Conservation (phyloP, 2,888 invertebrate species). For the Catocala fraxini region DNA sequence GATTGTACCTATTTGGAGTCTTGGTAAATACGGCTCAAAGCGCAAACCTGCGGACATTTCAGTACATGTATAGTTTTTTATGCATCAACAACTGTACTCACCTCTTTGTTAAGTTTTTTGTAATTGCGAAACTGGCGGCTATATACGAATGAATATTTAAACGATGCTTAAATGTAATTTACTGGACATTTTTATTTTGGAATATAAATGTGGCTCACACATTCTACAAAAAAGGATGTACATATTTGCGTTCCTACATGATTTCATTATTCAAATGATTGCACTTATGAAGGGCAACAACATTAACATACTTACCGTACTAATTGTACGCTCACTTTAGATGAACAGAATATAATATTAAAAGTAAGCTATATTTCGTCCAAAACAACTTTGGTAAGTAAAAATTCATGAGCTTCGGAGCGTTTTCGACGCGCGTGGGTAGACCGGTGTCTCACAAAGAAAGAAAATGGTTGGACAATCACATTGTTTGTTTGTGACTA, state of each 20-base stretch:
- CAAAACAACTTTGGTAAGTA: slow-evolving; percentile 31
- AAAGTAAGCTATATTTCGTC: slow-evolving; percentile 22
- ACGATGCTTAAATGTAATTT: too few species aligned
- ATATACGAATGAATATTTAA: too few species aligned
- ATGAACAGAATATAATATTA: slow-evolving; percentile 30
- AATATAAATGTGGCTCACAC: too few species aligned
- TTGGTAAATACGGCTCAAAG: slow-evolving; percentile 9
- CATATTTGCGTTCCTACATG: too few species aligned
- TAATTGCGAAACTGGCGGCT: too few species aligned
- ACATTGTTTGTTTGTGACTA: slow-evolving; percentile 57
- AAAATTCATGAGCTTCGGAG: slow-evolving; percentile 39
- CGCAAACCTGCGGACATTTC: neutral
- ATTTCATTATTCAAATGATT: slow-evolving; percentile 6
- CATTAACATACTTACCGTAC: slow-evolving; percentile 4
- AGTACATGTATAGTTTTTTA: slow-evolving; percentile 1
- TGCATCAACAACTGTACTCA: neutral
- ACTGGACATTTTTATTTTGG: too few species aligned
- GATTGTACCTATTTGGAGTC: slow-evolving; percentile 26
- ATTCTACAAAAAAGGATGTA: too few species aligned
- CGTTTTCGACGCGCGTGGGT: slow-evolving; percentile 33
- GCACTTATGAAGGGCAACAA: neutral
- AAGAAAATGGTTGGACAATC: slow-evolving; percentile 45
- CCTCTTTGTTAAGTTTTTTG: neutral
- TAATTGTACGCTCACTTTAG: slow-evolving; percentile 11
- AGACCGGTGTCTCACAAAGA: slow-evolving; percentile 47